Base-by-base conservation (phyloP, 2,888 invertebrate genomes). In the Ceramica pisi region DNA sequence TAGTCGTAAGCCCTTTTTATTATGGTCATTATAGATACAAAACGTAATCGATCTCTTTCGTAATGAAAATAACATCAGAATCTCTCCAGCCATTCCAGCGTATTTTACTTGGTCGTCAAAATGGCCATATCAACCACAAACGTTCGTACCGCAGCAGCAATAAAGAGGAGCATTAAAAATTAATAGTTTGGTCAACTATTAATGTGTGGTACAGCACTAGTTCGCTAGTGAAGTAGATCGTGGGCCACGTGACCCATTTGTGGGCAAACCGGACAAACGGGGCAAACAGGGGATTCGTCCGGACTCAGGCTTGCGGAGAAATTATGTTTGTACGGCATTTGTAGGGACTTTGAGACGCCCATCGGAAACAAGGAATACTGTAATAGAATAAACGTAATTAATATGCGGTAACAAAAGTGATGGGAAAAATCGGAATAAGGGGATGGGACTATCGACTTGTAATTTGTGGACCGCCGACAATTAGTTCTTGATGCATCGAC, bases 171-270 rank as follows among this genome's bases (percentile, higher is more conserved):
- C 68, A 67, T 80, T 82, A 68, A 81, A 81, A 81, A 83, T 75
- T 71, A 80, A 69, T 75, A 71, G 66, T 75, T 79, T 56, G 65
- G 75, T 83, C 53, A 71, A 68, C 53, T 78, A 77, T 77, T 66
- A 83, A 81, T 75, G 82, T 72, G 78, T 57, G 57, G 56, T 63
- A 68, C 73, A 75, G 71, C 66, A 74, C 75, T 67, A 65, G 56
- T 56, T 46, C 44, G 60, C 61, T 60, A 50, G 73, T 68, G 70
- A 76, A 53, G 66, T 71, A 53, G 62, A 60, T 55, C 59, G 71
- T 61, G 53, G 56, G 60, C 68, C 74, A 74, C 65, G 73, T 84
- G 80, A 84, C 80, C 82, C 69, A 75, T 75, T 86, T 84, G 84
- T 68, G 61, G 64, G 70, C 56, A 67, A 59, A 59, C 56, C 26